These are phyloP conservation scores for Erethizon dorsatum DNA, from an alignment of 2,797 vertebrate genomes.

Conservation along the genomic window DNA sequence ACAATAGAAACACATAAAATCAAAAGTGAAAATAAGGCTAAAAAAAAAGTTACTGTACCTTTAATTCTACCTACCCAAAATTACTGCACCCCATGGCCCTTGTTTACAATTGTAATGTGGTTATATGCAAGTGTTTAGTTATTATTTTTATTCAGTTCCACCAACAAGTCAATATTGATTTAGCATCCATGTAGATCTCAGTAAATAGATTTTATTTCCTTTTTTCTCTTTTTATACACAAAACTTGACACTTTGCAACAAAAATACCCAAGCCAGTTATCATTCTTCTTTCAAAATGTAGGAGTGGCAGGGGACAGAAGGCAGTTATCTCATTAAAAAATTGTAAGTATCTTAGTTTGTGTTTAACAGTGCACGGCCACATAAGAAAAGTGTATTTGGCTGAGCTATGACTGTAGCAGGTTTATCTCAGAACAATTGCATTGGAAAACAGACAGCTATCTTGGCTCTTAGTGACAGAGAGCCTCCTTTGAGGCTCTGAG, in stretches of 20 bases:
- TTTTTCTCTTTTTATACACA: constrained; percentile 30
- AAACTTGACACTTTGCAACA: not conserved
- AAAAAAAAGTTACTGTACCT: not conserved
- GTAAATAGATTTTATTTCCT: not conserved
- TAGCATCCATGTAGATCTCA: not conserved
- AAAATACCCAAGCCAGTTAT: not conserved
- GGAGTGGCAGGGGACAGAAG: not conserved
- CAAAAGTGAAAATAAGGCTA: not conserved
- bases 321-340: not conserved
- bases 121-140: not conserved
- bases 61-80: not conserved
- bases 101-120: not conserved
- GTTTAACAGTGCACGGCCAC: not conserved
- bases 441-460: constrained; percentile 47
- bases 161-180: constrained; percentile 48
- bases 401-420: not conserved
- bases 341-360: not conserved
- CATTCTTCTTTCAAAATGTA: not conserved
- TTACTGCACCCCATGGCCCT: not conserved
- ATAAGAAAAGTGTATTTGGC: not conserved
- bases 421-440: constrained; percentile 14
- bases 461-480: constrained; percentile 39
- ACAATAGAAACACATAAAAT: constrained; percentile 2
- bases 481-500: constrained; percentile 10
- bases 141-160: constrained; percentile 10